Evolutionary conservation across 2,797 vertebrate genomes (phyloP), one percentile per base, ranked within the genome.

Genomic region (Malurus leucopterus): DNA sequence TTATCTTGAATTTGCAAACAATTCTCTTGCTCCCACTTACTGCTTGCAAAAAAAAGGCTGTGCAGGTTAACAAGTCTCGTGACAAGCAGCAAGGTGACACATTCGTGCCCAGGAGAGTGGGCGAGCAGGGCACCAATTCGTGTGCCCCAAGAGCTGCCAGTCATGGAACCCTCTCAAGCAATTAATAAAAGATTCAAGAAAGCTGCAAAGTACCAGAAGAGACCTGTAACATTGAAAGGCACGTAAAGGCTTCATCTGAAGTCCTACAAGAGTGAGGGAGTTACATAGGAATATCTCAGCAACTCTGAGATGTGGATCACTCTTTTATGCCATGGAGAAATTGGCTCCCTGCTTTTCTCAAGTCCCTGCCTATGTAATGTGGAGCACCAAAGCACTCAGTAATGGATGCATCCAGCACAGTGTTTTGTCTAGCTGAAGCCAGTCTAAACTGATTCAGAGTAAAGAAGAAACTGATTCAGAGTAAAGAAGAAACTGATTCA

Each of bases 311-410:
- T 0, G 2, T 23, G 11, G 29, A 38, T 81, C 38, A 26, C 15
- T 32, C 9, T 44, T 9, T 30, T 0, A 4, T 17, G 30, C 29
- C 57, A 23, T 0, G 4, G 32, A 29, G 13, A 44, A 85, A 41
- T 19, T 5, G 4, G 12, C 4, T 82, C 29, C 15, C 13, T 82
- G 16, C 21, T 73, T 70, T 79, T 46, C 64, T 50, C 1, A 1
- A 70, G 41, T 46, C 32, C 21, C 16, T 41, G n/a, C 8, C 32
- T 29, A 29, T 30, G 16, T 1, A 6, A 43, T 1, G 1, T 22
- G 19, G 22, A 64, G 40, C 43, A 54, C 10, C 34, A 44, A 72
- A 76, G 22, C 19, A 21, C 10, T 22, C 9, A 22, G n/a, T 32
- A 54, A 46, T 41, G 63, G 40, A 38, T 36, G 15, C 15, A 69